These are phyloP conservation scores for Stomatorhinus ivindoensis DNA, from an alignment of 2,113 vertebrate genomes.

Conservation along the genomic window DNA sequence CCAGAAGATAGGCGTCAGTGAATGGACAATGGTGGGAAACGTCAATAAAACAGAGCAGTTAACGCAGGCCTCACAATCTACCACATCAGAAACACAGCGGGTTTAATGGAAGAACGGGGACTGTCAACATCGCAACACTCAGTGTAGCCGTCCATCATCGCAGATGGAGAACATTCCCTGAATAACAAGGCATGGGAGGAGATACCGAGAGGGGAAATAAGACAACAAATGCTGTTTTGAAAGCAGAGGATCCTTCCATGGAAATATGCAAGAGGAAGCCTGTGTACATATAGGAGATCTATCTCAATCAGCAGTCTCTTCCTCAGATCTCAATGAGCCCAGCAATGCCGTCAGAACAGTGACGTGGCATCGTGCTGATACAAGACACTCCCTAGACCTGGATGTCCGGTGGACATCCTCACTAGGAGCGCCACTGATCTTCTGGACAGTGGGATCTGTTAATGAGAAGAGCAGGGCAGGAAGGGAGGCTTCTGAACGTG, in stretches of 20 bases:
- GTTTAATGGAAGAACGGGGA: neutral
- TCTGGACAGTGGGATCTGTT: neutral
- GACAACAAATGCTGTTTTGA: neutral
- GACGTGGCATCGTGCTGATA: neutral
- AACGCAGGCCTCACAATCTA: no score
- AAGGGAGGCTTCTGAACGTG: neutral
- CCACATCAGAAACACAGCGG: neutral
- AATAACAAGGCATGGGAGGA: neutral
- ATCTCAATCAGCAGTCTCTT: constrained; percentile 15
- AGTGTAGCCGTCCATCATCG: neutral
- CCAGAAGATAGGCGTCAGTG: constrained; percentile 9
- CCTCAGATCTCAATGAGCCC: constrained; percentile 13
- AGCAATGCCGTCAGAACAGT: neutral
- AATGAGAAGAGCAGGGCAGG: constrained; percentile 7
- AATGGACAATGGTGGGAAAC: constrained; percentile 19
- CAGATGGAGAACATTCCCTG: neutral
- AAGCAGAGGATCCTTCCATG: neutral
- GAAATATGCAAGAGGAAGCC: constrained; percentile 16
- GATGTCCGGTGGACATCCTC: constrained; percentile 4
- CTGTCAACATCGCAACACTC: neutral
- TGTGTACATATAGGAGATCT: neutral
- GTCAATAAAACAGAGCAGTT: neutral
- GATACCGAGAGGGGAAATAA: neutral
- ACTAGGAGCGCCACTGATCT: neutral
- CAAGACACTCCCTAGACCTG: neutral